Base-by-base conservation (phyloP, 2,888 invertebrate genomes). In the Trachelus iudaicus region DNA sequence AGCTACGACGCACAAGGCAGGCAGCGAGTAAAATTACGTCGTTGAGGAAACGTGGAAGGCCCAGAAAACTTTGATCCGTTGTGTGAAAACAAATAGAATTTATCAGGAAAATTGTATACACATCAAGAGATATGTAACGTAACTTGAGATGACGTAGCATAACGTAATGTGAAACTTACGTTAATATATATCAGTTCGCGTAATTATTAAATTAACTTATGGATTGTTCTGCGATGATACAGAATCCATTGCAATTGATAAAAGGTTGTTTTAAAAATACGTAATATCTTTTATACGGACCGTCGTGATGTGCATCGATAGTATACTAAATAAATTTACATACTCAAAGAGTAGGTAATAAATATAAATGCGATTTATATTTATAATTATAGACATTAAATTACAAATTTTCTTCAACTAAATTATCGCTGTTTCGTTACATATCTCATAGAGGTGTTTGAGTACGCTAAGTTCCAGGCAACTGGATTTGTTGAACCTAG, bases 51-150 rank as follows among this genome's bases (percentile, higher is more conserved):
- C 85, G 87, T 13, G 87, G 88, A 35, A 84, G 88, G 69, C 84
- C 86, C n/a, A 83, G 85, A 77, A 88, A 89, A 77, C 85, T 88
- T 79, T 89, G 88, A 88, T 88, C 79, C 69, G 68, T 69, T 69
- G 34, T 30, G 30, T 34, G 35, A 69, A n/a, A 23, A n/a, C 34
- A 23, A 33, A 31, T 34, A 37, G 34, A 69, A 69, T n/a, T 69
- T 69, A 69, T 12, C 12, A 33, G 1, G 34, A 34, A 56, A 75
- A 37, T 71, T 69, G 69, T 77, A 35, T 33, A n/a, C 73, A 35
- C 37, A 35, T 34, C 6, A 71, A 77, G 75, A 77, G 77, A 77
- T 75, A 77, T 40, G 69, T 77, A 75, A 77, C 77, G 23, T 23
- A 23, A 40, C 15, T 4, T 15, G 6, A 40, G 6, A 23, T 40